These are phyloP conservation scores for Potamilus streckersoni DNA, from an alignment of 1,140 invertebrate species.

Conservation along the genomic window DNA sequence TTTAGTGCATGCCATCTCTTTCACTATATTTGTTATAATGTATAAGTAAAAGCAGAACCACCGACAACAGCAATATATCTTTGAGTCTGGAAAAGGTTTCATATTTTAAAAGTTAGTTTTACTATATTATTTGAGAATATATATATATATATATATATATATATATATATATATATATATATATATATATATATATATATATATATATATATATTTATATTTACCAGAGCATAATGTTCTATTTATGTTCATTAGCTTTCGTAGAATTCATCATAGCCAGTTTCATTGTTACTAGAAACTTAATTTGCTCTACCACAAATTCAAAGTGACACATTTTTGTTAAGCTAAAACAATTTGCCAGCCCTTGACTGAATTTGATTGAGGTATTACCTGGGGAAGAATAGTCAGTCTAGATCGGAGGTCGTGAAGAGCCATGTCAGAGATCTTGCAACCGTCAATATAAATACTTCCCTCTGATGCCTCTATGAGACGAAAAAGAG, in stretches of 20 bases:
- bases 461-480: slow-evolving; percentile 80
- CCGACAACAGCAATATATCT: background rate
- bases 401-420: slow-evolving; percentile 83
- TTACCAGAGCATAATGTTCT: too few species aligned
- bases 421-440: slow-evolving; percentile 71
- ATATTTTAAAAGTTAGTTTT: too few species aligned
- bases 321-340: too few species aligned
- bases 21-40: too few species aligned
- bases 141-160: too few species aligned
- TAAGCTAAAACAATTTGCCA: background rate
- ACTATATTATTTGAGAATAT: too few species aligned
- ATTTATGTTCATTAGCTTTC: background rate
- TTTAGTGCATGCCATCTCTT: too few species aligned
- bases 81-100: background rate
- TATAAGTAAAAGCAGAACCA: too few species aligned
- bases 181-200: too few species aligned
- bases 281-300: background rate
- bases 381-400: slow-evolving; percentile 79
- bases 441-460: slow-evolving; percentile 84
- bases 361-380: background rate
- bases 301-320: background rate
- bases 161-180: too few species aligned
- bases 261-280: background rate
- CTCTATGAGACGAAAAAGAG: slow-evolving; percentile 71
- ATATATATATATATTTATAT: too few species aligned